phyloP scores from a whole-genome alignment of 1,140 invertebrate genomes.

The Archivesica marissinica region DNA sequence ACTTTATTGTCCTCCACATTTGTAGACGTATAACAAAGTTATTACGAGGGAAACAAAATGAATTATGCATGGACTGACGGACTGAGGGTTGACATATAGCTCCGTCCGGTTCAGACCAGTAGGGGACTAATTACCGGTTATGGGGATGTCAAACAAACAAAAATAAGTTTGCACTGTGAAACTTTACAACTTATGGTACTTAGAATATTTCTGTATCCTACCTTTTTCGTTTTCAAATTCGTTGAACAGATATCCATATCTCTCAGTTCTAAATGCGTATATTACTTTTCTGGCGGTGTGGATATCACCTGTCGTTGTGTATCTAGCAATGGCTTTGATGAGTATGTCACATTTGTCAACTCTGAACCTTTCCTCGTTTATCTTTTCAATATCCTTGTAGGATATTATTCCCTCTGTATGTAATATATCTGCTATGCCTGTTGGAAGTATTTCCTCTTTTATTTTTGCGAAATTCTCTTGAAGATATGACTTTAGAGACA shows the following conservation, averaged over 20 bases:
- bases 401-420: background rate
- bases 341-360: background rate
- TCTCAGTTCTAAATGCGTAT: background rate
- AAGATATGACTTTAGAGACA: background rate
- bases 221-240: conserved; percentile 7
- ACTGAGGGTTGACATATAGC: too few relatives aligned
- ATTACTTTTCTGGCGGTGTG: background rate
- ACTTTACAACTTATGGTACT: too few relatives aligned
- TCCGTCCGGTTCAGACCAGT: too few relatives aligned
- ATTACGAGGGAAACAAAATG: too few relatives aligned
- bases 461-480: background rate
- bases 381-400: background rate
- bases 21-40: too few relatives aligned
- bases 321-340: background rate
- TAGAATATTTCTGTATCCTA: too few relatives aligned
- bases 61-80: too few relatives aligned
- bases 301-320: background rate
- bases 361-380: background rate
- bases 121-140: too few relatives aligned
- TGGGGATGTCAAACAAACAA: background rate
- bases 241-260: conserved; percentile 1
- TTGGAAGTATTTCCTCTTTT: conserved; percentile 1
- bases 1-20: too few relatives aligned
- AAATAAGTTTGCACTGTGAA: too few relatives aligned
- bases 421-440: background rate